These are phyloP conservation scores for Triplophysa tibetana DNA, from an alignment of 2,113 vertebrate genomes.

Conservation along the genomic window DNA sequence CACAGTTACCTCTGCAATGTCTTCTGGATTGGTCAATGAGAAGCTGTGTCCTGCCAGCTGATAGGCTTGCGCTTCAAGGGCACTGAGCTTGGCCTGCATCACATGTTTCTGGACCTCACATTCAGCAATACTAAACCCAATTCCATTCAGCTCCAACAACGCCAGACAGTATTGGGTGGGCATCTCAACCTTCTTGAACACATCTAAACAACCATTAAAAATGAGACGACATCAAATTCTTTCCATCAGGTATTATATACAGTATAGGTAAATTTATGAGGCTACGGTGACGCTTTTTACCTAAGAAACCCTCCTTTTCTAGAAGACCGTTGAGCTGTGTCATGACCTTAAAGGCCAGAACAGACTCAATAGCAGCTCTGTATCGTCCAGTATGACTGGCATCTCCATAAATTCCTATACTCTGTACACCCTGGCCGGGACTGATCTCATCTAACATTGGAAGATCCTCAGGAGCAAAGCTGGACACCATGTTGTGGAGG, in stretches of 20 bases:
- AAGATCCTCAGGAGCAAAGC: slow-evolving; percentile 82
- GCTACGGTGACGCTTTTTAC: slow-evolving; percentile 63
- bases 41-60: slow-evolving; percentile 88
- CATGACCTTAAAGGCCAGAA: slow-evolving; percentile 83
- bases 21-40: slow-evolving; percentile 89
- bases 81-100: slow-evolving; percentile 89
- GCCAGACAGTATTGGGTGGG: slow-evolving; percentile 89
- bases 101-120: slow-evolving; percentile 90
- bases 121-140: slow-evolving; percentile 88
- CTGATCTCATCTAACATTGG: slow-evolving; percentile 82
- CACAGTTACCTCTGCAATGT: slow-evolving; percentile 85
- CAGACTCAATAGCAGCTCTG: slow-evolving; percentile 82
- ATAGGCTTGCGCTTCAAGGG: slow-evolving; percentile 85
- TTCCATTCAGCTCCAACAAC: slow-evolving; percentile 91
- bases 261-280: background rate
- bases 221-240: background rate
- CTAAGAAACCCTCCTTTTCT: slow-evolving; percentile 81
- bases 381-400: slow-evolving; percentile 79
- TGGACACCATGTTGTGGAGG: slow-evolving; percentile 89
- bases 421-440: slow-evolving; percentile 74
- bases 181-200: slow-evolving; percentile 89
- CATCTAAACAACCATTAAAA: slow-evolving; percentile 65
- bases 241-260: background rate
- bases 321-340: slow-evolving; percentile 76
- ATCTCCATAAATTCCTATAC: slow-evolving; percentile 74